phyloP scores from a whole-genome alignment of 1,140 invertebrate species.

The Drosophila arawakana region DNA sequence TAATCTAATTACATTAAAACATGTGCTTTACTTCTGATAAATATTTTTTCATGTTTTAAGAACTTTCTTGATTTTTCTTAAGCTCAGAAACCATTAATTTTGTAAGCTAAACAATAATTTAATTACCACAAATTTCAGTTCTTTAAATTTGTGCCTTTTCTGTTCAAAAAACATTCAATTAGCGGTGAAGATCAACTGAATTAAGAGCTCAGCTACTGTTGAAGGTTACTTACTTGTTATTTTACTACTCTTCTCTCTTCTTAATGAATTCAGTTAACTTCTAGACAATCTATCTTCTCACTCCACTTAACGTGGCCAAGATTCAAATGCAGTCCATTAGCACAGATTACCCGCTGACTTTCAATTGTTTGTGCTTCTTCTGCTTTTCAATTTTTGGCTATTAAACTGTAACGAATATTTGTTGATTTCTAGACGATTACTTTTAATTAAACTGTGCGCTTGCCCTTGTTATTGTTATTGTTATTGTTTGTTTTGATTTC shows the following conservation, averaged over 20 bases:
- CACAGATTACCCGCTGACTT: conserved; percentile 39
- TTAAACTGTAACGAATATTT: conserved; percentile 29
- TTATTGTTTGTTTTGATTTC: conserved; percentile 46
- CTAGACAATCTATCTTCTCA: conserved; percentile 9
- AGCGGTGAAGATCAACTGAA: conserved; percentile 13
- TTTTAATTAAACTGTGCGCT: conserved; percentile 65
- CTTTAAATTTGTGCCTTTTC: background rate
- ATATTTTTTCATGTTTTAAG: no score
- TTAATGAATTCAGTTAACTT: background rate
- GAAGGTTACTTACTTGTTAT: conserved; percentile 23
- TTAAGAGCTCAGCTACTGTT: background rate
- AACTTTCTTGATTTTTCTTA: background rate
- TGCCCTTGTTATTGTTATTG: conserved; percentile 68
- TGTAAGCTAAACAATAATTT: background rate
- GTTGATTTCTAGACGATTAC: conserved; percentile 51
- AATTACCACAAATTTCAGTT: background rate
- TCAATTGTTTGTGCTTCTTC: conserved; percentile 29
- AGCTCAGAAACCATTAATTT: background rate
- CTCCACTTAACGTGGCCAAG: background rate
- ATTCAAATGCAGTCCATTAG: conserved; percentile 2
- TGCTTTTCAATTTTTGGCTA: conserved; percentile 36
- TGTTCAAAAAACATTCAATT: conserved; percentile 6
- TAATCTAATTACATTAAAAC: no score
- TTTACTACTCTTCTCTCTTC: background rate
- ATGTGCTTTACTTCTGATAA: no score